Conservation (phyloP, 2,113 vertebrate genomes). For the Stegastes partitus region DNA sequence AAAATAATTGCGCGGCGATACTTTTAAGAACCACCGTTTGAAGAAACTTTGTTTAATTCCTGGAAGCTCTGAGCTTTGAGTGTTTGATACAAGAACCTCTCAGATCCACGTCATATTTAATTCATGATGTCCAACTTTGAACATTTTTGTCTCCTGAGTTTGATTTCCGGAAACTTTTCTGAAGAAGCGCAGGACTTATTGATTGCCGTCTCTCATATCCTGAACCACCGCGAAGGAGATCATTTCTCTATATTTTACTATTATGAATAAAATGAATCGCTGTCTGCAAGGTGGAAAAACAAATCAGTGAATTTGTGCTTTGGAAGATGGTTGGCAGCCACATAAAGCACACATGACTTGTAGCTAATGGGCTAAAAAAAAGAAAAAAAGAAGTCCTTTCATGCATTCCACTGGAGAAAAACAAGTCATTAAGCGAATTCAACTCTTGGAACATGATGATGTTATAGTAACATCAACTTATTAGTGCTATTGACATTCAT, state of each 20-base stretch:
- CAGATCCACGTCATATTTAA: conserved; percentile 3
- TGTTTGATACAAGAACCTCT: not conserved
- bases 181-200: conserved; percentile 8
- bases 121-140: conserved; percentile 15
- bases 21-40: no score
- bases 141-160: conserved; percentile 4
- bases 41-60: conserved; percentile 7
- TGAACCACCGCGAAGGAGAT: not conserved
- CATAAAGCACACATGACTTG: conserved; percentile 24
- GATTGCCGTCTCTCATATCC: conserved; percentile 4
- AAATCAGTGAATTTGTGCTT: conserved; percentile 24
- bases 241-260: conserved; percentile 13
- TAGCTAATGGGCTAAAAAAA: conserved; percentile 39
- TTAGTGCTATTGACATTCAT: not conserved
- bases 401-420: conserved; percentile 13
- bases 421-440: conserved; percentile 5
- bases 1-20: no score
- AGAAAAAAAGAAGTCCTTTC: conserved; percentile 3
- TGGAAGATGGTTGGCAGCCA: conserved; percentile 23
- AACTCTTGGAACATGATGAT: conserved; percentile 26
- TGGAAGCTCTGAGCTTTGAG: conserved; percentile 15
- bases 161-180: conserved; percentile 11
- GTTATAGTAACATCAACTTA: conserved; percentile 11
- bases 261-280: conserved; percentile 35
- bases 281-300: conserved; percentile 32